Base-by-base conservation (phyloP, 92 coral and sea anemone genomes). In the Paramuricea clavata region DNA sequence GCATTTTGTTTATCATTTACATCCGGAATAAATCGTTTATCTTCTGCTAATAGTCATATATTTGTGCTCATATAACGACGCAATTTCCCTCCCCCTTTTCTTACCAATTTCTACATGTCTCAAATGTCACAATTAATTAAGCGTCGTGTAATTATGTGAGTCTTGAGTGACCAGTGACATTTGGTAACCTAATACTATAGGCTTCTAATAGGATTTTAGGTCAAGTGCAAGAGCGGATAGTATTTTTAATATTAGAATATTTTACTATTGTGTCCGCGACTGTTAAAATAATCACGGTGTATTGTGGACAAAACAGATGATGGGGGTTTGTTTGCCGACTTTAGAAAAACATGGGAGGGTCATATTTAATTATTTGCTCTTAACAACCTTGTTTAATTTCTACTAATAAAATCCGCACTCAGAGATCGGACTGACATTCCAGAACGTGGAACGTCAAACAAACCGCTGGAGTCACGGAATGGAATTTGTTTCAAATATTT, bases 1-100 rank as follows among this genome's bases (percentile, higher is more conserved):
- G 36, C 36, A 30, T 26, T 62, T 62, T 54, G 22, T 54, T 54
- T 54, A 19, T 54, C 34, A 16, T 26, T 6, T 15, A 22, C 65
- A 41, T 76, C 81, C 67, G 82, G 67, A 25, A 50, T 26, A 76
- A 76, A 76, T 76, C 82, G 62, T 76, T 76, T 76, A 76, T 76
- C 82, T 49, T 76, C 67, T 31, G 10, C 31, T 22, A 21, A 26
- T 43, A 76, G 42, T 39, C 39, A 30, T 76, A 52, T 32, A 30
- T 76, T 56, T 76, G 60, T 76, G 64, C 68, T 6, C 42, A n/a
- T n/a, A n/a, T 30, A 23, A 49, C 39, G 25, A 33, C 12, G 39
- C 1, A 27, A 16, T 49, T 10, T 36, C 23, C 39, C 68, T 54
- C 23, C 68, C 47, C 44, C 3, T 60, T 76, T 76, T 68, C 82